A percentile compares a stretch with the other conserved stretches of the same genome.
These are phyloP conservation scores for Esox masquinongy DNA, from an alignment of 2,797 vertebrate genomes.

Conservation along the genomic window DNA sequence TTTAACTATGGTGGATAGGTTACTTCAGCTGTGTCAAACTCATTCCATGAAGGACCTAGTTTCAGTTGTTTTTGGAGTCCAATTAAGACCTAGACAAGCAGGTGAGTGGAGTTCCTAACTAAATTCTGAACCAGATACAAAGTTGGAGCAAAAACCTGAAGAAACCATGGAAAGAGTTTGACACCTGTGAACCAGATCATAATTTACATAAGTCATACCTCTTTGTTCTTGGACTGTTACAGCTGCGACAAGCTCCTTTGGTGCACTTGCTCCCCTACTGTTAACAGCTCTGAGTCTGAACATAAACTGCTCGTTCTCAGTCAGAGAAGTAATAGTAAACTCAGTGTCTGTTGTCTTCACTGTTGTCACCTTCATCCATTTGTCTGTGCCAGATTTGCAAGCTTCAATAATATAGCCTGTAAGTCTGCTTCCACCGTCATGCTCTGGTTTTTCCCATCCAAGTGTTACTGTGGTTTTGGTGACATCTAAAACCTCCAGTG, in stretches of 20 bases:
- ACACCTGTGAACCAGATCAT: neutral
- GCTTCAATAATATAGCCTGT: constrained; percentile 93
- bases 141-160: no score
- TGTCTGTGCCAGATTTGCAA: constrained; percentile 91
- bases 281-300: constrained; percentile 94
- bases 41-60: no score
- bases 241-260: constrained; percentile 90
- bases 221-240: constrained; percentile 92
- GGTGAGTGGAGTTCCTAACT: no score
- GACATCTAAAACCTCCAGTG: constrained; percentile 90
- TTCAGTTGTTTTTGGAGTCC: no score
- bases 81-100: no score
- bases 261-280: constrained; percentile 89
- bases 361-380: constrained; percentile 96
- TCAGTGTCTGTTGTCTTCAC: constrained; percentile 88
- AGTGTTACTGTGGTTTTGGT: constrained; percentile 91
- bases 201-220: constrained; percentile 75
- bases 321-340: constrained; percentile 91
- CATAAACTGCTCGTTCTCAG: constrained; percentile 94
- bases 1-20: neutral
- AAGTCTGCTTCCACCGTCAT: constrained; percentile 95
- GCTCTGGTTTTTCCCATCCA: constrained; percentile 95
- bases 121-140: no score
- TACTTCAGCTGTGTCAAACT: neutral
- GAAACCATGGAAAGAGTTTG: no score